Conservation (phyloP, 2,888 invertebrate genomes). For the Lymantria monacha region DNA sequence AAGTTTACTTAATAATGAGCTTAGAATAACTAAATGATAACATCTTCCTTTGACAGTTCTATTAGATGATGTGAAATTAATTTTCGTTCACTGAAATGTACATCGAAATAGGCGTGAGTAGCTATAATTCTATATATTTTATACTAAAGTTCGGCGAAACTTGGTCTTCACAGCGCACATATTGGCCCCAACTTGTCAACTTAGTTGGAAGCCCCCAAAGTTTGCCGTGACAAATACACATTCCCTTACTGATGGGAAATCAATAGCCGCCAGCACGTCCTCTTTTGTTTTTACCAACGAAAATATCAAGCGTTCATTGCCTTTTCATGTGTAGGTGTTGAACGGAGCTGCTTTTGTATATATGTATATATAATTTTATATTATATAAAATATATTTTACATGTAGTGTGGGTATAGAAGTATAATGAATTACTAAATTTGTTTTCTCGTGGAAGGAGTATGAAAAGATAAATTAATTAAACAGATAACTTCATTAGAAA, state of each 20-base stretch:
- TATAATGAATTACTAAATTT: too few relatives aligned
- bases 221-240: constrained; percentile 58
- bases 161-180: constrained; percentile 22
- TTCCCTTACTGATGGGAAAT: constrained; percentile 55
- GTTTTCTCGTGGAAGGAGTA: too few relatives aligned
- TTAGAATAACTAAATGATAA: too few relatives aligned
- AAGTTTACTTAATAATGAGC: too few relatives aligned
- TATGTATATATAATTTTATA: too few relatives aligned
- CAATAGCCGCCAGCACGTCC: constrained; percentile 39
- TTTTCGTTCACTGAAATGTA: not conserved
- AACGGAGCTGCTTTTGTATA: not conserved
- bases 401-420: too few relatives aligned
- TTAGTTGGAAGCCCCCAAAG: constrained; percentile 35
- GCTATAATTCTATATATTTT: not conserved
- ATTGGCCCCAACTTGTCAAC: constrained; percentile 30
- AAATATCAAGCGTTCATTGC: not conserved
- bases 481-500: too few relatives aligned
- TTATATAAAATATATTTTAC: too few relatives aligned
- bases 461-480: too few relatives aligned
- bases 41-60: too few relatives aligned
- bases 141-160: constrained; percentile 17
- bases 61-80: not conserved
- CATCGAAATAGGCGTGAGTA: not conserved
- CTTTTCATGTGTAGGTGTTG: not conserved
- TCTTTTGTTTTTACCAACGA: constrained; percentile 21